Evolutionary conservation across 2,888 invertebrate species (phyloP).

Genomic region (Volucella bombylans): DNA sequence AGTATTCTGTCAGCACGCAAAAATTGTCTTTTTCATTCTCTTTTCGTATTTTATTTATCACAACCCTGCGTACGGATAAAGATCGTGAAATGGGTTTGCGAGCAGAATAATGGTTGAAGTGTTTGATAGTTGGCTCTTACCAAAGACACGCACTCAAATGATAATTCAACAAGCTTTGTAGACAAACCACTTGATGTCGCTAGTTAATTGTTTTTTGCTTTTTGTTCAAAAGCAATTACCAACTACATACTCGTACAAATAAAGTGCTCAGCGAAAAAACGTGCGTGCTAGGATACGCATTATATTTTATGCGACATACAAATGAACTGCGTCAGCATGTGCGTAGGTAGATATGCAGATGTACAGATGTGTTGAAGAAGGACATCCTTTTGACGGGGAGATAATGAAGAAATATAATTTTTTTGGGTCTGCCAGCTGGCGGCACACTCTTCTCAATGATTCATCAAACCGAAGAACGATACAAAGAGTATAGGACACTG

Average conservation of each 20-base stretch:
- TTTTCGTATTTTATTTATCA: neutral
- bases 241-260: too few species aligned
- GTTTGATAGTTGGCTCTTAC: slow-evolving; percentile 40
- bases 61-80: neutral
- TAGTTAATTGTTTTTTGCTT: neutral
- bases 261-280: neutral
- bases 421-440: slow-evolving; percentile 48
- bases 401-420: slow-evolving; percentile 32
- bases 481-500: slow-evolving; percentile 11
- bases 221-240: too few species aligned
- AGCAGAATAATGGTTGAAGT: slow-evolving; percentile 49
- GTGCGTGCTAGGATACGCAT: neutral
- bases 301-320: too few species aligned
- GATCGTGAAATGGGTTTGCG: slow-evolving; percentile 38
- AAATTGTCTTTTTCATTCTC: neutral
- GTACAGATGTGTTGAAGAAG: too few species aligned
- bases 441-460: slow-evolving; percentile 49
- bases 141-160: slow-evolving; percentile 35
- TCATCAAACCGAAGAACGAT: slow-evolving; percentile 29
- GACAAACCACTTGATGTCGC: slow-evolving; percentile 57
- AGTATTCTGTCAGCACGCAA: neutral
- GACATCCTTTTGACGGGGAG: slow-evolving; percentile 41
- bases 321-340: too few species aligned
- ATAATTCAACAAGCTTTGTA: slow-evolving; percentile 25
- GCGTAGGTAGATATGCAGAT: too few species aligned